Conservation (phyloP, 2,113 vertebrate species). For the Poecilia latipinna region DNA sequence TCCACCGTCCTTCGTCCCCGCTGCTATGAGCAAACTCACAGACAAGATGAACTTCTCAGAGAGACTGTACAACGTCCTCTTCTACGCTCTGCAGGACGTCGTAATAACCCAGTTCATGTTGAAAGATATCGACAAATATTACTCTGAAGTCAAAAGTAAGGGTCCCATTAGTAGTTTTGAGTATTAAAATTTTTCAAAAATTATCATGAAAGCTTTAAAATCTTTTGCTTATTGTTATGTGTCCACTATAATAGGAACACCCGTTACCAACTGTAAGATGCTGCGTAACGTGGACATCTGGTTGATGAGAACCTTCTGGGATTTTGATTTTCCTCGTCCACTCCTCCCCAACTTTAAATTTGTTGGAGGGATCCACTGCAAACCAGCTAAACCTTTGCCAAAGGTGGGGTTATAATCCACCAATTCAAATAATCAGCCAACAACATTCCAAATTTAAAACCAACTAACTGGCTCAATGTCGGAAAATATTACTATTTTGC, state of each 20-base stretch:
- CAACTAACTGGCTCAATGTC: neutral
- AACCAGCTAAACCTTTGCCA: slow-evolving; percentile 87
- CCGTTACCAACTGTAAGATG: slow-evolving; percentile 75
- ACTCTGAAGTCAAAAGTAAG: slow-evolving; percentile 77
- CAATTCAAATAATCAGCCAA: slow-evolving; percentile 71
- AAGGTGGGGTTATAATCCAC: slow-evolving; percentile 77
- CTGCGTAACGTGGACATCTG: slow-evolving; percentile 90
- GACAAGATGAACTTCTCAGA: slow-evolving; percentile 79
- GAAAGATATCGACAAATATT: slow-evolving; percentile 62
- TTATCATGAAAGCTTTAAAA: fast-evolving
- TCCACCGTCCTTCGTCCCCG: slow-evolving; percentile 78
- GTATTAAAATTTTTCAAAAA: neutral
- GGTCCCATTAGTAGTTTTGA: neutral
- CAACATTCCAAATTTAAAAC: neutral
- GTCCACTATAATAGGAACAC: neutral
- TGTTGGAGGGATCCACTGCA: slow-evolving; percentile 90
- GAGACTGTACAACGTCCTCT: slow-evolving; percentile 68
- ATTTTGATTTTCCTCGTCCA: slow-evolving; percentile 90
- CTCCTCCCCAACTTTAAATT: slow-evolving; percentile 90
- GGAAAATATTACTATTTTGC: neutral
- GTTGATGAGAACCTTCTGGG: slow-evolving; percentile 92
- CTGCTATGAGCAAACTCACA: slow-evolving; percentile 67
- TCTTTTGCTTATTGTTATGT: fast-evolving
- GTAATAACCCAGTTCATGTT: neutral
- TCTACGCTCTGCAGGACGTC: slow-evolving; percentile 63